Base-by-base conservation (phyloP, 2,888 invertebrate genomes). In the Hermodice carunculata region DNA sequence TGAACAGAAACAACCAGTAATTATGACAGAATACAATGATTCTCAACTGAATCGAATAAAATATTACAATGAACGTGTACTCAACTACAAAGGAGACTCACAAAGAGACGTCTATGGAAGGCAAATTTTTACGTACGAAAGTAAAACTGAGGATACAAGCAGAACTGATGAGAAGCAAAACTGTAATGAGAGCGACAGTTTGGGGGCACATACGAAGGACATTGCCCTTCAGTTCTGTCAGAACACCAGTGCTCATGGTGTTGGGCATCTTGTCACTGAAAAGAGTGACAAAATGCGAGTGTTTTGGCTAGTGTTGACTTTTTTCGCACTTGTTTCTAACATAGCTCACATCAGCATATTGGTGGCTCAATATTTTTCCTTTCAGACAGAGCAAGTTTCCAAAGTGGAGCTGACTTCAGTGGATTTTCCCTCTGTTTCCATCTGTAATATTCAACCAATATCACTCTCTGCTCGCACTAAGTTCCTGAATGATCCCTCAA, bases 401-500 rank as follows among this genome's bases (percentile, higher is more conserved):
- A 29, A 37, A 28, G 24, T 63, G 37, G 31, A 22, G 8, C 34
- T 49, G 24, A 22, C n/a, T 3, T 80, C 80, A 78, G 80, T 81
- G 19, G 78, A 80, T 61, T 83, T 80, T 60, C 82, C 82, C 2
- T 76, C 81, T 1, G 77, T 82, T 0, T 79, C 82, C 4, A 71
- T 82, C 37, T 82, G 82, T 62, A 82, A 82, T 70, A 80, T 78
- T n/a, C 78, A 77, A 28, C 77, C 81, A 5, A 76, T 80, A 34
- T 81, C 82, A 19, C 59, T 77, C 44, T 71, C 79, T 4, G 78
- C 79, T 61, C 62, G 78, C 19, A 75, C 76, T 5, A 53, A 71
- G 19, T 53, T 74, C 8, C 37, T 66, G 28, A 14, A 26, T 1
- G 44, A 66, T 57, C 17, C 28, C 2, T 32, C 62, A 3, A 54